Percentiles rank a stretch among this genome's conserved stretches.
Conservation (phyloP, 2,888 invertebrate genomes). For the Xestia rhomboidea region DNA sequence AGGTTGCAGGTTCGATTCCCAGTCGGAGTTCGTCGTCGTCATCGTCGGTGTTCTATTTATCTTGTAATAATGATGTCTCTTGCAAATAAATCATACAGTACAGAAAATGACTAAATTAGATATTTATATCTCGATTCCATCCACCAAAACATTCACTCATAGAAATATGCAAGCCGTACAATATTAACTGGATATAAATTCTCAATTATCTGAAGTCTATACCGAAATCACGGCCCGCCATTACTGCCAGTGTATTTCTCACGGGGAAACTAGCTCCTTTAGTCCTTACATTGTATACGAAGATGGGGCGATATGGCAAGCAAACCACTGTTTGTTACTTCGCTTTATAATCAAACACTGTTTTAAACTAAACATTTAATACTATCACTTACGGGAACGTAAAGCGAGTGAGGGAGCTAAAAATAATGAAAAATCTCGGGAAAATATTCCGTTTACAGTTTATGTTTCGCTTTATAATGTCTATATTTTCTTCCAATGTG, state of each 20-base stretch:
- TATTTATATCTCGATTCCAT: neutral
- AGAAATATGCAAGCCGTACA: conserved; percentile 46
- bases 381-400: too few relatives aligned
- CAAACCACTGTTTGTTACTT: neutral
- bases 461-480: too few relatives aligned
- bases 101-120: neutral
- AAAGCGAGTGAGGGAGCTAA: too few relatives aligned
- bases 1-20: too few relatives aligned
- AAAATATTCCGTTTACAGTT: too few relatives aligned
- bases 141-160: conserved; percentile 63
- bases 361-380: too few relatives aligned
- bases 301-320: conserved; percentile 63
- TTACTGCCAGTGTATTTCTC: conserved; percentile 81
- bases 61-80: neutral
- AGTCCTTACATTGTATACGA: conserved; percentile 53
- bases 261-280: conserved; percentile 80
- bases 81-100: neutral
- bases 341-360: too few relatives aligned
- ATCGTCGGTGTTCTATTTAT: too few relatives aligned
- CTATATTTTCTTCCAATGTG: neutral
- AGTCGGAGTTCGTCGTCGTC: too few relatives aligned
- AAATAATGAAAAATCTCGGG: too few relatives aligned
- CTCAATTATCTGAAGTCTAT: conserved; percentile 78
- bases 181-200: conserved; percentile 73
- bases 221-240: conserved; percentile 75